Percentiles rank a stretch among this genome's conserved stretches.
phyloP scores from a whole-genome alignment of 2,888 invertebrate genomes.

The Drosophila fulvimacula region DNA sequence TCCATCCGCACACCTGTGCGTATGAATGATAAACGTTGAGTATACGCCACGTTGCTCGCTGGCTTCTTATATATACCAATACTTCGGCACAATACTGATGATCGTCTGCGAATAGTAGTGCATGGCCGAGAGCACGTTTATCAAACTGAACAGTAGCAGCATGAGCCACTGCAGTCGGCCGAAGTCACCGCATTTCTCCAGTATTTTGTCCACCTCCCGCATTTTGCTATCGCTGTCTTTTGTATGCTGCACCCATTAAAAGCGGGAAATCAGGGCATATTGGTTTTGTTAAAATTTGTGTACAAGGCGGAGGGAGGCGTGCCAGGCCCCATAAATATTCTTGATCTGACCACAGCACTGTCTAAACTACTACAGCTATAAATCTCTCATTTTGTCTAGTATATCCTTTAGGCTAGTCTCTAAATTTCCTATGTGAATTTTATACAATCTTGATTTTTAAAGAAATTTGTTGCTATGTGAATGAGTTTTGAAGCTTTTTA shows the following conservation, averaged over 20 bases:
- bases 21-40: conserved; percentile 8
- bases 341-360: too few relatives aligned
- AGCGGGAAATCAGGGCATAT: too few relatives aligned
- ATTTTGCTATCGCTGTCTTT: conserved; percentile 46
- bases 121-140: conserved; percentile 86
- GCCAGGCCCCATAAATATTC: too few relatives aligned
- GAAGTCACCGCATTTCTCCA: conserved; percentile 86
- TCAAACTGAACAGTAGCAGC: conserved; percentile 86
- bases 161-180: conserved; percentile 86
- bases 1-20: conserved; percentile 72
- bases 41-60: background rate
- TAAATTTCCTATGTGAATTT: too few relatives aligned
- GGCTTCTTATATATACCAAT: conserved; percentile 80
- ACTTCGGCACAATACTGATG: conserved; percentile 86
- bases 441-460: too few relatives aligned
- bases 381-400: too few relatives aligned
- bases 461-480: too few relatives aligned
- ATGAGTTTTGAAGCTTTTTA: too few relatives aligned
- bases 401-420: too few relatives aligned
- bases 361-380: too few relatives aligned
- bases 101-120: conserved; percentile 88
- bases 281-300: too few relatives aligned
- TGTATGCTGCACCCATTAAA: background rate
- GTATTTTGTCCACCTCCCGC: conserved; percentile 85
- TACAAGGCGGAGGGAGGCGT: too few relatives aligned